Evolutionary conservation across 2,113 vertebrate species (phyloP).

Genomic region (Passer montanus): DNA sequence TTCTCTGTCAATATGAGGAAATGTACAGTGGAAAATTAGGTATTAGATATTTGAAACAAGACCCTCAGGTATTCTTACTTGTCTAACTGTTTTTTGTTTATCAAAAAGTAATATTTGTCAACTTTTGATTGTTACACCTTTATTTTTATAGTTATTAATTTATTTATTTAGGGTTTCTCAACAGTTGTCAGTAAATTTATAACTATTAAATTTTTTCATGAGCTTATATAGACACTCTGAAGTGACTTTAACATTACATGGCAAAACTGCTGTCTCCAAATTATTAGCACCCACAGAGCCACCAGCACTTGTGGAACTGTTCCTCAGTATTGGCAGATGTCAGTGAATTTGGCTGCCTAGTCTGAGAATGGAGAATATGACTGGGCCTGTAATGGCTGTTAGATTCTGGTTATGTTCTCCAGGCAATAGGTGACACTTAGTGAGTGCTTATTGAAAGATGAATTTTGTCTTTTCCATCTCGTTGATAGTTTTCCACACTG

Average conservation of each 20-base stretch:
- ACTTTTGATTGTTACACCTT: not conserved
- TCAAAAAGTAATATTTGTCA: not conserved
- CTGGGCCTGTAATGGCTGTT: not conserved
- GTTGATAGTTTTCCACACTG: not conserved
- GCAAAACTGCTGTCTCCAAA: not conserved
- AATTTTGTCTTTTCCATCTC: not conserved
- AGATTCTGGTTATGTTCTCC: not conserved
- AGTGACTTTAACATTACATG: not conserved
- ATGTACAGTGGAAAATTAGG: not conserved
- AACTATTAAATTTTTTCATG: not conserved
- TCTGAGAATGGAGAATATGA: not conserved
- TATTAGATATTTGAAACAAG: not conserved
- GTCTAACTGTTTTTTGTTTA: not conserved
- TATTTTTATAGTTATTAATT: not conserved
- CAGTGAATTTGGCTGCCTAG: not conserved
- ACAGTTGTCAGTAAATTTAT: not conserved
- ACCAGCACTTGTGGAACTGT: not conserved
- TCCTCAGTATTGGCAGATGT: not conserved
- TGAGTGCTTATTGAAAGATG: not conserved
- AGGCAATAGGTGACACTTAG: not conserved
- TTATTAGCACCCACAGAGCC: not conserved
- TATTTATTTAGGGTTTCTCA: not conserved
- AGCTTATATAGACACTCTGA: not conserved
- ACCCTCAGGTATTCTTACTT: not conserved
- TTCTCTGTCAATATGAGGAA: not conserved